These are phyloP conservation scores for Microchrysa polita DNA, from an alignment of 2,888 invertebrate genomes.

Conservation along the genomic window DNA sequence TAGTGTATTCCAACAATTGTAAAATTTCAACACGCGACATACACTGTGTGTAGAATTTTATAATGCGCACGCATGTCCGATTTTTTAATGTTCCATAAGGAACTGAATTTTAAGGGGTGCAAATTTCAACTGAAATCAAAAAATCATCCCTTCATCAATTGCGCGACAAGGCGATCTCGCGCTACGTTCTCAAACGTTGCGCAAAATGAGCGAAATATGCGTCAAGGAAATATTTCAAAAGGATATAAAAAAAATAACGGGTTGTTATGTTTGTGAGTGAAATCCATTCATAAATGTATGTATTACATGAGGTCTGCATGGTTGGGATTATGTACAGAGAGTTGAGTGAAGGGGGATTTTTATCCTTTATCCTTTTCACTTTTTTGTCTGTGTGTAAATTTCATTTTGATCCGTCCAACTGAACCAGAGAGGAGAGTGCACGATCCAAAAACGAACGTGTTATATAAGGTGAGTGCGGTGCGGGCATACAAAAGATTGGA, in stretches of 20 bases:
- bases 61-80: slow-evolving; percentile 48
- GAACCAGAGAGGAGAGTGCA: slow-evolving; percentile 36
- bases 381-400: slow-evolving; percentile 23
- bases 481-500: slow-evolving; percentile 19
- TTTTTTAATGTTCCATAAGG: slow-evolving; percentile 47
- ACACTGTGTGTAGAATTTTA: slow-evolving; percentile 37
- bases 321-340: slow-evolving; percentile 4
- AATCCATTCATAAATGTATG: slow-evolving; percentile 32
- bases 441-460: slow-evolving; percentile 11
- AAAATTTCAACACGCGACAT: background rate
- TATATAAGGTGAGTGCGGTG: slow-evolving; percentile 28
- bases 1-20: background rate
- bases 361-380: slow-evolving; percentile 23
- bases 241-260: slow-evolving; percentile 43
- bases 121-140: slow-evolving; percentile 52
- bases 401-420: slow-evolving; percentile 47
- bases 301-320: no score
- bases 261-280: slow-evolving; percentile 45
- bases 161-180: background rate
- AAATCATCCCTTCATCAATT: slow-evolving; percentile 50
- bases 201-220: slow-evolving; percentile 5
- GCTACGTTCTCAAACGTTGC: background rate
- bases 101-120: slow-evolving; percentile 52
- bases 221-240: slow-evolving; percentile 24
- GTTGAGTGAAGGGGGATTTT: slow-evolving; percentile 30